Evolutionary conservation across 2,113 vertebrate species (phyloP), one percentile per base, ranked within the genome.

Genomic region (Paratilapia polleni): DNA sequence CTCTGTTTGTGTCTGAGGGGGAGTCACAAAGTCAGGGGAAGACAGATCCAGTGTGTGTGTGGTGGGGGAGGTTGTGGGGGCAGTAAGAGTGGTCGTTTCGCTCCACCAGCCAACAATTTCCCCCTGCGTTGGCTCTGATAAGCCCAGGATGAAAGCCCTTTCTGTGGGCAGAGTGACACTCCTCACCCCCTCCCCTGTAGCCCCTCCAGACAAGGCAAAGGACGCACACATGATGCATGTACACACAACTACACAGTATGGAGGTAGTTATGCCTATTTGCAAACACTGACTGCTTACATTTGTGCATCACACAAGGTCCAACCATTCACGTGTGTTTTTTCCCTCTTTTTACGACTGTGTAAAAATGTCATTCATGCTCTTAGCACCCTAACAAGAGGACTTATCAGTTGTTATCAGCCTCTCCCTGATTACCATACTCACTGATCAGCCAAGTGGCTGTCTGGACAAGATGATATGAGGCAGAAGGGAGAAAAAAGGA

Each of bases 41-140:
- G 70, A 80, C 78, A 6, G 73, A 88, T 81, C 80, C n/a, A 24
- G 73, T 94, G n/a, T 94, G 92, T 64, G 26, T 31, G 60, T 28
- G 56, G 22, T 41, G 20, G 54, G 22, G 61, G 56, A 73, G 36
- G 38, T 47, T 59, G 76, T 80, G 87, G 92, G 82, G 75, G 81
- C 70, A 78, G 86, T 89, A 90, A 91, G 92, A 63, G 93, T 88
- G 20, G 73, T 11, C 36, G 87, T 89, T 95, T 96, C 93, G 95
- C 96, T 96, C 95, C 94, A 95, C 92, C 86, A 56, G 93, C 91
- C 88, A 94, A 88, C 85, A 63, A 91, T 90, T 84, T 81, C 58
- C 93, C 92, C 28, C 96, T 94, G 96, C 94, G 96, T 91, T 86
- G 89, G 81, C 92, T 94, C 96, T 95, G 97, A 98, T 98, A 98